Base-by-base conservation (phyloP, 2,113 vertebrate genomes). In the Hippocampus barbouri region DNA sequence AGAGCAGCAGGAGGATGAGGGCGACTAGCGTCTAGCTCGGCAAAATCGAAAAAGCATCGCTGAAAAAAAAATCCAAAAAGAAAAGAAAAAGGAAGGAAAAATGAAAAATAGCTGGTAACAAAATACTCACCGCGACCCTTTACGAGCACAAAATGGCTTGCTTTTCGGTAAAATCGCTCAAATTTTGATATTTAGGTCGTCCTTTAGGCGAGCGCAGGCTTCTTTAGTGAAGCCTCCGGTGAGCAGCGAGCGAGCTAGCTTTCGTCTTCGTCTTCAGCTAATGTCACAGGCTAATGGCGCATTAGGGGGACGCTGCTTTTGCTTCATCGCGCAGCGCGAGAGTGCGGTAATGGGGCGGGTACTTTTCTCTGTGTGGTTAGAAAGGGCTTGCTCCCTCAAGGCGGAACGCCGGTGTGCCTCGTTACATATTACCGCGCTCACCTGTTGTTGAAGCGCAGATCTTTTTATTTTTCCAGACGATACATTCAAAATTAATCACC, bases 111-210 rank as follows among this genome's bases (percentile, higher is more conserved):
- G 84, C 85, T 89, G 80, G 76, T 78, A 74, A 82, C 83, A 90
- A 92, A 91, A 91, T 91, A 92, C 91, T 92, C 91, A 92, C 91
- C 91, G 79, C 89, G 89, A 89, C 83, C 81, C 86, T 77, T 34
- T 87, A 90, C 79, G 86, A 83, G 86, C 83, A 61, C 59, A 89
- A 90, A 90, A 90, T 87, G 85, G 54, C 83, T 87, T 83, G 84
- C 62, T 81, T 87, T 61, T 86, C 70, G 66, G 83, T 85, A 87
- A 90, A 89, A 90, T 85, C 78, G 57, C 63, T 87, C 67, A 81
- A 85, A 82, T 73, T 59, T 63, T 78, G 82, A 75, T 77, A 76
- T 51, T 74, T 84, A 78, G 85, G 70, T 81, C 75, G 83, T 85
- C 85, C 83, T 75, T 77, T 71, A 18, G 18, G 74, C 51, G 68